phyloP scores from a whole-genome alignment of 2,113 vertebrate genomes.

The Electrona antarctica region DNA sequence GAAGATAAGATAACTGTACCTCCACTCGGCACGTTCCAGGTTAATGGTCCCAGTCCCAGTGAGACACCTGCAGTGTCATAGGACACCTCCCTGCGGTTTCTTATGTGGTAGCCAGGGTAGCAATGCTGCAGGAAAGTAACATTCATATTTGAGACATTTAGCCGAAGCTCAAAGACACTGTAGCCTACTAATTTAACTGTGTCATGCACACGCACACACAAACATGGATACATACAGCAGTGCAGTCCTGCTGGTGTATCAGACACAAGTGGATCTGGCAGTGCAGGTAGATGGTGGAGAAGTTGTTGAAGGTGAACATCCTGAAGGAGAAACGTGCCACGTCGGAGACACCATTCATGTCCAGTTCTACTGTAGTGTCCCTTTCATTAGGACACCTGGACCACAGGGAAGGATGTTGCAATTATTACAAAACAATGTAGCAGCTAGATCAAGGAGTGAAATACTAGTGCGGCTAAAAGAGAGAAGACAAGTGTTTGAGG shows the following conservation, averaged over 20 bases:
- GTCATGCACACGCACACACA: neutral
- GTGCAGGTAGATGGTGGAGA: conserved; percentile 67
- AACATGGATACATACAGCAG: conserved; percentile 43
- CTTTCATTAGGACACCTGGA: conserved; percentile 70
- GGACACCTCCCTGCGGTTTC: conserved; percentile 27
- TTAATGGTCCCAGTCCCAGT: conserved; percentile 58
- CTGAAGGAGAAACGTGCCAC: conserved; percentile 72
- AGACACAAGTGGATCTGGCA: conserved; percentile 73
- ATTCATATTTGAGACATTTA: neutral
- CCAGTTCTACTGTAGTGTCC: conserved; percentile 62
- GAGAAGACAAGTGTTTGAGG: neutral
- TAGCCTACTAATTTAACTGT: too few relatives aligned
- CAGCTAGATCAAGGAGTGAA: neutral
- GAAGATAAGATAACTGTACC: conserved; percentile 8
- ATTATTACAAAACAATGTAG: neutral
- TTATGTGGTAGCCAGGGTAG: conserved; percentile 21
- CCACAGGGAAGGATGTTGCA: neutral
- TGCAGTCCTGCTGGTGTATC: conserved; percentile 47
- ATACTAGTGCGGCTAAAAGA: neutral
- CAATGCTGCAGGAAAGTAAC: conserved; percentile 54
- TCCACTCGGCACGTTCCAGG: neutral
- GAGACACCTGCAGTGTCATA: conserved; percentile 56
- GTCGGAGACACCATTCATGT: conserved; percentile 67
- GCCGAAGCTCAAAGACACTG: neutral
- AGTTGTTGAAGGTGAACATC: conserved; percentile 66